Percentiles rank a stretch among this genome's conserved stretches.
phyloP scores from a whole-genome alignment of 2,113 vertebrate species.

The Odocoileus hemionus region DNA sequence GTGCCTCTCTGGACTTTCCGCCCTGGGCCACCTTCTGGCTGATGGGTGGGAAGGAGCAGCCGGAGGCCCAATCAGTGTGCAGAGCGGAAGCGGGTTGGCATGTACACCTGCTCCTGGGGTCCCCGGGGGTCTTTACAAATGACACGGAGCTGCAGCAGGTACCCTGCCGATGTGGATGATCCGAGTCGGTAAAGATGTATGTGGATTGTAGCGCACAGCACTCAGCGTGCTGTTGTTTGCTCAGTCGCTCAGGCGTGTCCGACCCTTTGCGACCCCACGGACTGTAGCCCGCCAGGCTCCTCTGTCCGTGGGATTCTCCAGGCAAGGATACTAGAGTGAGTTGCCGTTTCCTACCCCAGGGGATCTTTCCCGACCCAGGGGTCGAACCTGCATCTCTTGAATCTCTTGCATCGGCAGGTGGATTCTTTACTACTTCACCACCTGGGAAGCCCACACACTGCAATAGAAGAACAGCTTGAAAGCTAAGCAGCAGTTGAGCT shows the following conservation, averaged over 20 bases:
- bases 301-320: background rate
- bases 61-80: background rate
- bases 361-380: background rate
- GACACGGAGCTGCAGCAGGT: background rate
- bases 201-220: fast-evolving
- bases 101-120: background rate
- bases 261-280: background rate
- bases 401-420: background rate
- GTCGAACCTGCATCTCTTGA: background rate
- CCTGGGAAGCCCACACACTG: background rate
- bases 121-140: fast-evolving
- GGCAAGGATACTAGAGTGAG: background rate
- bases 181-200: background rate
- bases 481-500: background rate
- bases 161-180: fast-evolving
- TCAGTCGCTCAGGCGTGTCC: background rate
- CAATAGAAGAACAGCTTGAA: background rate
- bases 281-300: background rate
- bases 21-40: background rate
- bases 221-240: background rate
- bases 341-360: background rate
- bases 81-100: background rate
- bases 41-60: background rate
- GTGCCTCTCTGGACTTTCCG: background rate
- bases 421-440: background rate